Evolutionary conservation across 2,888 invertebrate genomes (phyloP), one percentile per base, ranked within the genome.

Genomic region (Lissocephala sabroskyi): DNA sequence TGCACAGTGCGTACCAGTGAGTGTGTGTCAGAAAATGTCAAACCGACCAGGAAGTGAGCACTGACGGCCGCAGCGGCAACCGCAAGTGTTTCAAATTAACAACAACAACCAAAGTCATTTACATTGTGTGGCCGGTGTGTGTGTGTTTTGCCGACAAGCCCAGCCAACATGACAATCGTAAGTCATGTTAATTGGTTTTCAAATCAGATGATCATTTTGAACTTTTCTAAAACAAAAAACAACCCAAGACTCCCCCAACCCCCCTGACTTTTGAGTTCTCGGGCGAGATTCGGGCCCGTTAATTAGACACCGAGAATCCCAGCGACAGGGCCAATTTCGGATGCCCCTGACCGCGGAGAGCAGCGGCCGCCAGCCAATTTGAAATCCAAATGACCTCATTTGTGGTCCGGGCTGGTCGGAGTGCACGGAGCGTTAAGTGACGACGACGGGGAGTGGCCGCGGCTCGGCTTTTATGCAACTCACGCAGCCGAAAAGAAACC

Each of bases 351-450:
- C n/a, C n/a, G n/a, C n/a, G n/a, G n/a, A n/a, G n/a, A n/a, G n/a
- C n/a, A n/a, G n/a, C 14, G 7, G 10, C 35, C 3, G 16, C 35
- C 13, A 35, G 11, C 18, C 37, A 37, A 37, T 37, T 37, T 37
- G 9, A 19, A 37, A 37, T 16, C 11, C 19, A 19, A 37, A 37
- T 37, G 37, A 37, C 18, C 18, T 37, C 37, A 37, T 37, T 37
- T 37, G 37, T 37, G 37, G 19, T 18, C 17, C 17, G 37, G 18
- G 10, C 37, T n/a, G 30, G 10, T 7, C 23, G 26, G 71, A 68
- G 56, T 75, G 67, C n/a, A 59, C 76, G 73, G 64, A 67, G 76
- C 76, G 68, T 76, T 71, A 76, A 70, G 77, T 54, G 64, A 49
- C 55, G 35, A 14, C 10, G 30, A 30, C 4, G 30, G 30, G 30